Conservation (phyloP, 2,797 vertebrate species). For the Varecia variegata region DNA sequence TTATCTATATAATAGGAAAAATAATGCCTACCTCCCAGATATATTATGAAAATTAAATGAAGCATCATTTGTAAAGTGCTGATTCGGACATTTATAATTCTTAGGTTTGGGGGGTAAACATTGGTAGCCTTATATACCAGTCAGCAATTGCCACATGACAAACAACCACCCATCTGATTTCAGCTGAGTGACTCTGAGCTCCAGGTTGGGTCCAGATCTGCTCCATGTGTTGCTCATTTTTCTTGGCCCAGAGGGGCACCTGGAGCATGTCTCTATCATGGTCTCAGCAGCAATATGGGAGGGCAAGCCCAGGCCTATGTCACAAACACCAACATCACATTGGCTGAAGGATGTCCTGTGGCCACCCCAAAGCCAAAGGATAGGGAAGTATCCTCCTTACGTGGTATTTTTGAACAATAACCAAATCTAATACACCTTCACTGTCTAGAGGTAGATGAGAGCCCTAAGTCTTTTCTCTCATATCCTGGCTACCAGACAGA, state of each 20-base stretch:
- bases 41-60: not conserved
- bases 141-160: not conserved
- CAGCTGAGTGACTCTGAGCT: not conserved
- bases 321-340: not conserved
- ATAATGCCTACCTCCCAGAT: not conserved
- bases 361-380: not conserved
- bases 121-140: not conserved
- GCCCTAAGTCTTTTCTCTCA: not conserved
- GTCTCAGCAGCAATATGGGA: not conserved
- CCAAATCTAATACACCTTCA: not conserved
- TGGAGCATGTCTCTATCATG: not conserved
- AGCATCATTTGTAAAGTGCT: constrained; percentile 11
- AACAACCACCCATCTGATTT: not conserved
- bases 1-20: not conserved
- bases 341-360: not conserved
- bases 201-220: not conserved
- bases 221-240: not conserved
- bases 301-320: not conserved
- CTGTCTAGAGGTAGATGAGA: not conserved
- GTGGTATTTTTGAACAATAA: not conserved
- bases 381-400: not conserved
- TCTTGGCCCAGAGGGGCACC: not conserved
- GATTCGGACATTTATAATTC: not conserved
- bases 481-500: not conserved
- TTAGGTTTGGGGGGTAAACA: not conserved